Percentiles rank a stretch among this genome's conserved stretches.
Conservation (phyloP, 2,113 vertebrate species). For the Varanus salvator region DNA sequence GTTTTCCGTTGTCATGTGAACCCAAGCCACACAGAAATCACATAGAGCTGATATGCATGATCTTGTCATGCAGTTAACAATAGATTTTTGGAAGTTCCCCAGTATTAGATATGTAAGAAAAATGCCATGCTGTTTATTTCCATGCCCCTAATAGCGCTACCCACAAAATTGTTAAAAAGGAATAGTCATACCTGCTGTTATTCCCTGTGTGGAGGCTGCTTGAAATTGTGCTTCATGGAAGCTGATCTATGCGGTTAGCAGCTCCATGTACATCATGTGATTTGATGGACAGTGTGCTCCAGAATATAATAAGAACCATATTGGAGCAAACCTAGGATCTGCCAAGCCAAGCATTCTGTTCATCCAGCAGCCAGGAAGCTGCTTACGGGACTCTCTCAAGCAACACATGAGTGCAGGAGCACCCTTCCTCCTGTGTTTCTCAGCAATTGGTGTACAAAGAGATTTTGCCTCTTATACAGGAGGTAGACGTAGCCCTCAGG, state of each 20-base stretch:
- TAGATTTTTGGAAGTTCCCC: background rate
- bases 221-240: background rate
- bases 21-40: background rate
- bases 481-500: no score
- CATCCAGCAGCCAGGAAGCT: no score
- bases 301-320: no score
- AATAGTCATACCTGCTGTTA: no score
- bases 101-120: background rate
- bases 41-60: background rate
- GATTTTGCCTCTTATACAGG: no score
- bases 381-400: no score
- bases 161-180: background rate
- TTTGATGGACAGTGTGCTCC: background rate
- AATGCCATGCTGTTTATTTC: background rate
- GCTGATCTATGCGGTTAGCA: background rate
- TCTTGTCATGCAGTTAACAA: background rate
- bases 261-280: background rate
- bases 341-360: no score
- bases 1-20: no score
- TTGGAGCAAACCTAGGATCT: no score
- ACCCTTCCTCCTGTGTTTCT: no score
- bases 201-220: background rate
- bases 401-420: no score
- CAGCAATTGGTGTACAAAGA: no score
- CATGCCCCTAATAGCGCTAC: background rate